Conservation (phyloP, 2,113 vertebrate genomes). For the Pithys albifrons region DNA sequence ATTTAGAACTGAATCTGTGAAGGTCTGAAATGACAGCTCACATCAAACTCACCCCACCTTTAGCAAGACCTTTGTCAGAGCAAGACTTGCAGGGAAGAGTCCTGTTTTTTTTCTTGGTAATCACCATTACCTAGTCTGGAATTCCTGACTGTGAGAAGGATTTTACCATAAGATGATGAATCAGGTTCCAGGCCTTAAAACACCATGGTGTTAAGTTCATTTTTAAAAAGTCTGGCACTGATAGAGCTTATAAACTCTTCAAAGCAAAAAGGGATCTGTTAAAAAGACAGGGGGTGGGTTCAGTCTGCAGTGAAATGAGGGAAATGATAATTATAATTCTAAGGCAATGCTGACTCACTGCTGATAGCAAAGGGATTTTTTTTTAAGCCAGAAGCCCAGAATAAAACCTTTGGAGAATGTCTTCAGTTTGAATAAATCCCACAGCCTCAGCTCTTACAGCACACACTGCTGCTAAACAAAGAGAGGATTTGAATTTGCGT, state of each 20-base stretch:
- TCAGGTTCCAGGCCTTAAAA: neutral
- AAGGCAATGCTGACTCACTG: constrained; percentile 42
- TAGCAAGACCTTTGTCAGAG: neutral
- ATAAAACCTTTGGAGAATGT: neutral
- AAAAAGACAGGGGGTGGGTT: neutral
- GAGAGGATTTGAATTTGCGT: neutral
- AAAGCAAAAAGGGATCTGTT: constrained; percentile 14
- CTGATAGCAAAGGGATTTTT: neutral
- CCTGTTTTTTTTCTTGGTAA: neutral
- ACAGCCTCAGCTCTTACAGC: neutral
- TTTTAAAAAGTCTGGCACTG: neutral
- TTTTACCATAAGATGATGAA: neutral
- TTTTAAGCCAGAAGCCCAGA: neutral
- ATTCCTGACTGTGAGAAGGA: neutral
- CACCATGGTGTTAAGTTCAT: neutral
- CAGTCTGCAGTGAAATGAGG: neutral
- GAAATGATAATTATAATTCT: neutral
- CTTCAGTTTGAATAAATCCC: constrained; percentile 15
- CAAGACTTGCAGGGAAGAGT: neutral
- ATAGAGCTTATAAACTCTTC: neutral
- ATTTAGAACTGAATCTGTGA: neutral
- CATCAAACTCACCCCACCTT: neutral
- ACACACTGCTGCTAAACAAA: neutral
- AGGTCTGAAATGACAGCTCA: neutral
- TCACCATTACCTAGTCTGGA: neutral